Evolutionary conservation across 2,888 invertebrate genomes (phyloP), one percentile per base, ranked within the genome.

Genomic region (Sphaerophoria taeniata): DNA sequence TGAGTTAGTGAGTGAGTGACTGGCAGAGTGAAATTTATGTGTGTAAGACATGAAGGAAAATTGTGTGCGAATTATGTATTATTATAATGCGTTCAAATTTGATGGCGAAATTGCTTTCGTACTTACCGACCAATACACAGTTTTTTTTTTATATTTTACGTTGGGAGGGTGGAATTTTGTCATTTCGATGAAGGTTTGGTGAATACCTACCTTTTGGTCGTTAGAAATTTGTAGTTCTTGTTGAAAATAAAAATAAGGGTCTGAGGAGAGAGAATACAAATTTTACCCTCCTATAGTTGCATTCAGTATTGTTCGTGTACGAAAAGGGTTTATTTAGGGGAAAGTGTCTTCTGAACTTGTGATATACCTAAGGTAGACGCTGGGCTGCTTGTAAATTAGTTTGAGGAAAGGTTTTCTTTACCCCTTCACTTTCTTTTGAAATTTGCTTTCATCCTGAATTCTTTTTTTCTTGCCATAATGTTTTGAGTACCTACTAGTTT

Each of bases 41-140:
- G 87, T 87, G 87, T 87, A 76, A 60, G 77, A 87, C 87, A 87
- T 87, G 87, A 87, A 87, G 69, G 85, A 83, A 65, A 65, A 88
- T 88, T 88, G 87, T 87, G 87, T 84, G 82, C 83, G 85, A 88
- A 88, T 87, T 87, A 88, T 88, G 88, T 87, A 87, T 87, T 87
- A 79, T 82, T 74, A 87, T 81, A 84, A 87, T 87, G 77, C 85
- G 81, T 85, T 85, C 81, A 85, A 85, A 81, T 87, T 87, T 87
- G 87, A 87, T 87, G 85, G 84, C 80, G 80, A 87, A 87, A 82
- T 87, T 78, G 85, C 87, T 87, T 80, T 87, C 88, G 87, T 87
- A 83, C n/a, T 2, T 24, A 24, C 24, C 24, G 24, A 24, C 24
- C 24, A 2, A 63, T 75, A 87, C 74, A 75, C 73, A 56, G 78